Conservation (phyloP, 1,140 invertebrate genomes). For the Drosophila mauritiana region DNA sequence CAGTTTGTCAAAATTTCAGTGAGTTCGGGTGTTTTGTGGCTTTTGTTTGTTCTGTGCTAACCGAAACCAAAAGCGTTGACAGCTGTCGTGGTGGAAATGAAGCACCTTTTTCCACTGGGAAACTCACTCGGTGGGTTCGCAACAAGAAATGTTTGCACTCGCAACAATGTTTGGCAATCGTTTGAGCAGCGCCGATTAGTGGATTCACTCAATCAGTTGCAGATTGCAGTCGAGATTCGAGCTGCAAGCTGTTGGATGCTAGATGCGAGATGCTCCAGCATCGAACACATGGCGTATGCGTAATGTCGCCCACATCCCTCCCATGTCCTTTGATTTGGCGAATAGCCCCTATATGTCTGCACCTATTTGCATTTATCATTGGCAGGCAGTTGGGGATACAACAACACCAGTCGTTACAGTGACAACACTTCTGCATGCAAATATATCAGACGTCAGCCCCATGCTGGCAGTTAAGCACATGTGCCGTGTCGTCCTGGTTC, state of each 20-base stretch:
- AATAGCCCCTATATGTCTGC: slow-evolving; percentile 13
- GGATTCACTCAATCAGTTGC: slow-evolving; percentile 27
- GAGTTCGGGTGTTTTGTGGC: slow-evolving; percentile 2
- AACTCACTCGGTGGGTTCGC: slow-evolving; percentile 9
- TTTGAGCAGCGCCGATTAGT: slow-evolving; percentile 23
- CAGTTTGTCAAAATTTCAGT: slow-evolving; percentile 36
- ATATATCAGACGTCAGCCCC: slow-evolving; percentile 56
- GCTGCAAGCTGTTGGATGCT: neutral
- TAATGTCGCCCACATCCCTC: neutral
- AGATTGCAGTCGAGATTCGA: slow-evolving; percentile 31
- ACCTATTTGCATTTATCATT: slow-evolving; percentile 66
- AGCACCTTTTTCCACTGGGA: slow-evolving; percentile 1
- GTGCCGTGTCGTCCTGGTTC: slow-evolving; percentile 46
- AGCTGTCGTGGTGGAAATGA: slow-evolving; percentile 24
- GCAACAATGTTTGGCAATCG: slow-evolving; percentile 44
- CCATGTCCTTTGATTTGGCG: neutral
- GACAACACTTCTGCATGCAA: slow-evolving; percentile 68
- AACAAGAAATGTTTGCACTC: slow-evolving; percentile 25
- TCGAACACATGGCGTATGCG: slow-evolving; percentile 32
- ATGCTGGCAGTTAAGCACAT: slow-evolving; percentile 67
- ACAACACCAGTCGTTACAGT: slow-evolving; percentile 20
- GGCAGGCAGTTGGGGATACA: slow-evolving; percentile 37
- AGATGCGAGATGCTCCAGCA: neutral
- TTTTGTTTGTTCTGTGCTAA: slow-evolving; percentile 22
- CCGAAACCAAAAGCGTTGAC: slow-evolving; percentile 5